Base-by-base conservation (phyloP, 1,140 invertebrate species). In the Sarcophaga peregrina region DNA sequence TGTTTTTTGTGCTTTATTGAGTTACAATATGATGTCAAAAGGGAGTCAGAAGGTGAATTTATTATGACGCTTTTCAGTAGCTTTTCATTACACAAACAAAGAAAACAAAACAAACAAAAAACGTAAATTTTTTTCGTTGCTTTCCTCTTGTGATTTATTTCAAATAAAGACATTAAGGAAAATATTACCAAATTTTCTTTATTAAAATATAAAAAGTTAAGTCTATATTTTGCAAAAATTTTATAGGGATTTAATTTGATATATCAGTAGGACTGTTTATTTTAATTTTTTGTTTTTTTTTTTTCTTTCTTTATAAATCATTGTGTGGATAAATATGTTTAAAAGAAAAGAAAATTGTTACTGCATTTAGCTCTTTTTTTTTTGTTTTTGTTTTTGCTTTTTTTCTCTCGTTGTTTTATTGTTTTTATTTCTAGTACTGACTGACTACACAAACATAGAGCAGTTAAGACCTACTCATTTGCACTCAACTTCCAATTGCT, bases 191-290 rank as follows among this genome's bases (percentile, higher is more conserved):
- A 37, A 37, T 37, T 37, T 37, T 37, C 25, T 68, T 68, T 68
- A 68, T 68, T 68, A n/a, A 68, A 68, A 68, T 68, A 68, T 20
- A 68, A 20, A 20, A 37, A n/a, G 3, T 13, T 13, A 58, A 58
- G 3, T 9, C 6, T 58, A 3, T 58, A 58, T 58, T 11, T 58
- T 58, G 11, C 17, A 68, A 17, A 6, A 8, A 7, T 68, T 68
- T 68, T 68, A 68, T 68, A 68, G 62, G 62, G 62, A 20, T 68
- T n/a, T 68, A 68, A 68, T 68, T 68, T 68, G 62, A 68, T 68
- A 37, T 37, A 68, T 13, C 50, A 52, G 8, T 68, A 68, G 62
- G 62, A 68, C 62, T 68, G 25, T 37, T 37, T 37, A 37, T 37
- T 37, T 37, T 37, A 1, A 37, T 37, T 37, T 37, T 37, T 37